Evolutionary conservation across 64 coral and sea anemone genomes (phyloP), one percentile per base, ranked within the genome.

Genomic region (Montipora cactus): DNA sequence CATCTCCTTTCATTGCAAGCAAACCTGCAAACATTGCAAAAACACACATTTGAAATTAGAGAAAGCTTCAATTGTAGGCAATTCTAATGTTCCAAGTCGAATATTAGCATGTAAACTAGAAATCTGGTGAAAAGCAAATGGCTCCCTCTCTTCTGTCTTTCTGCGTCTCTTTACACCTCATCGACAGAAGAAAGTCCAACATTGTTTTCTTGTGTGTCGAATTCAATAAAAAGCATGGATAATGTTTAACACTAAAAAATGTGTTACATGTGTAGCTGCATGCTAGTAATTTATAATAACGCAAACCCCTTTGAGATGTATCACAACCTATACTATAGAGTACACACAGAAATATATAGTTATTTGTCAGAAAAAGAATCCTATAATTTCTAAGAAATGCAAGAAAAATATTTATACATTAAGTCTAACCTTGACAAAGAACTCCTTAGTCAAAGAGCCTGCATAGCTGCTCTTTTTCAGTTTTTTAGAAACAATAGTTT

Each of bases 321-420:
- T 13, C 10, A 13, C 61, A 66, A 66, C 61, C 61, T 66, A 66
- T 18, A 13, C 37, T 37, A 37, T 2, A 37, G 61, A 66, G 61
- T 66, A 13, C 5, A 66, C 61, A 66, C 61, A 66, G 10, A 57
- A 18, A 72, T n/a, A 18, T 72, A n/a, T 18, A 22, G 14, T 72
- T 72, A 72, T 22, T 72, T 72, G 68, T 72, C 68, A 72, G 68
- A 72, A 72, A 72, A n/a, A 72, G 68, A 72, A 72, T 21, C 68
- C 68, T 72, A 72, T 72, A 72, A 72, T 72, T 72, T 57, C 68
- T 72, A 72, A 72, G 68, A 72, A 72, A 18, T 72, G 68, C 68
- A 72, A n/a, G 68, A 72, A n/a, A 72, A 22, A 72, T 13, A 18
- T 72, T n/a, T 72, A 72, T 18, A 72, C 15, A 22, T 72, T 22